A percentile compares a stretch with the other conserved stretches of the same genome.
These are phyloP conservation scores for Amphimedon queenslandica DNA, from an alignment of 37 sponge, comb jelly and placozoan genomes.

Conservation along the genomic window DNA sequence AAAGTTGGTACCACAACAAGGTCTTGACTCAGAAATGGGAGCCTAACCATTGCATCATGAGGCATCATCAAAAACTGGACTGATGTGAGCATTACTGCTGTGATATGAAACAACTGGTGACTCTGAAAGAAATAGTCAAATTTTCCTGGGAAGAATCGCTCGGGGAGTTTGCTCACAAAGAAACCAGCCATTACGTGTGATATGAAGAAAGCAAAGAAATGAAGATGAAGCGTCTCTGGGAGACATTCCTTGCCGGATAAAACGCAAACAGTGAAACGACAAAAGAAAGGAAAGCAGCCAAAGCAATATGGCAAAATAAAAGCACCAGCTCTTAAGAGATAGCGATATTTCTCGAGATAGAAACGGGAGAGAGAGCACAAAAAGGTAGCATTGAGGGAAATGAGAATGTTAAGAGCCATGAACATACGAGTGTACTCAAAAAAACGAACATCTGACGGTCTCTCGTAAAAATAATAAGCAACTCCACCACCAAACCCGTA, in stretches of 20 bases:
- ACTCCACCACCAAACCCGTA: conserved; percentile 26
- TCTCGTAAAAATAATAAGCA: conserved; percentile 30
- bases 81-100: not conserved
- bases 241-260: not conserved
- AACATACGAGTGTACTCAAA: not conserved
- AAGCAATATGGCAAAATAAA: not conserved
- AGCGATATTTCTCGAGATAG: not conserved
- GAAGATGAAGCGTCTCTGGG: not conserved
- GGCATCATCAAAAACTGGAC: conserved; percentile 1
- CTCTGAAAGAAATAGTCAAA: conserved; percentile 27
- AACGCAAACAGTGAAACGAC: not conserved
- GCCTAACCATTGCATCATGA: not conserved
- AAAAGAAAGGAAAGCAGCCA: not conserved
- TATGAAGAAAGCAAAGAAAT: not conserved
- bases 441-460: conserved; percentile 6
- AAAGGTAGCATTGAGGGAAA: not conserved
- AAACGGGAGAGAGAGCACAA: not conserved
- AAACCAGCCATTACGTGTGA: conserved; percentile 1
- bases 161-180: conserved; percentile 16
- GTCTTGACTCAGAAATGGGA: not conserved
- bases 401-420: not conserved
- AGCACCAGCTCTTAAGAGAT: not conserved
- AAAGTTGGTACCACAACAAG: not conserved
- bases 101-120: conserved; percentile 18
- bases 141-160: conserved; percentile 11